phyloP scores from a whole-genome alignment of 2,113 vertebrate genomes.

The Podarcis cretensis region DNA sequence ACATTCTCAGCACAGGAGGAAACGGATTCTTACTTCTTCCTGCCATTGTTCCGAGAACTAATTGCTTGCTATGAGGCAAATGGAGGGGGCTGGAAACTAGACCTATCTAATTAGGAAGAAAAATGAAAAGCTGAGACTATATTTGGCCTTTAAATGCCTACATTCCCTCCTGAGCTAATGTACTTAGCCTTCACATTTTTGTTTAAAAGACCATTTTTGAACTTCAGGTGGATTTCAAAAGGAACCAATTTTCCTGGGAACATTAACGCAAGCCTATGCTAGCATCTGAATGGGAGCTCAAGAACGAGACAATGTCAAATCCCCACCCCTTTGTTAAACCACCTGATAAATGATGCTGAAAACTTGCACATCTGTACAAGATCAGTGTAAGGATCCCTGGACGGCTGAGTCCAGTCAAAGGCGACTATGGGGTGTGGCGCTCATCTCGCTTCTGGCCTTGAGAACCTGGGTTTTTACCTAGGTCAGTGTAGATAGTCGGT shows the following conservation, averaged over 20 bases:
- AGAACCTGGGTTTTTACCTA: no score
- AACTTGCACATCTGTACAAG: not conserved
- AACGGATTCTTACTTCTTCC: slow-evolving; percentile 1
- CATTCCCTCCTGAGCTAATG: not conserved
- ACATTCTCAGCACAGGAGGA: slow-evolving; percentile 27
- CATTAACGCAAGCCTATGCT: not conserved
- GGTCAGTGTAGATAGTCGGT: no score
- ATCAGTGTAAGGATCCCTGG: not conserved
- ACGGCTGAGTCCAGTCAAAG: no score
- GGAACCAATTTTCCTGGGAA: not conserved
- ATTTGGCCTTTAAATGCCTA: not conserved
- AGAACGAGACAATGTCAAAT: not conserved
- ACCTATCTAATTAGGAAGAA: not conserved
- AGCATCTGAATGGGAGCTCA: not conserved
- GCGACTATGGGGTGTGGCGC: no score
- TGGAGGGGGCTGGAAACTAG: not conserved
- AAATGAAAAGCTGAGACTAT: not conserved
- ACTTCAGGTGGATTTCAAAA: not conserved
- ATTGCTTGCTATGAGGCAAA: not conserved
- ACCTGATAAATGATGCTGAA: not conserved
- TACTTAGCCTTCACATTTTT: not conserved
- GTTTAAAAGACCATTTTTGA: slow-evolving; percentile 9
- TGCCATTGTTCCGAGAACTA: not conserved
- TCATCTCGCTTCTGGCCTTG: no score
- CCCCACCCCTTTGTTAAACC: not conserved